phyloP scores from a whole-genome alignment of 2,888 invertebrate species.

The Eupeodes luniger region DNA sequence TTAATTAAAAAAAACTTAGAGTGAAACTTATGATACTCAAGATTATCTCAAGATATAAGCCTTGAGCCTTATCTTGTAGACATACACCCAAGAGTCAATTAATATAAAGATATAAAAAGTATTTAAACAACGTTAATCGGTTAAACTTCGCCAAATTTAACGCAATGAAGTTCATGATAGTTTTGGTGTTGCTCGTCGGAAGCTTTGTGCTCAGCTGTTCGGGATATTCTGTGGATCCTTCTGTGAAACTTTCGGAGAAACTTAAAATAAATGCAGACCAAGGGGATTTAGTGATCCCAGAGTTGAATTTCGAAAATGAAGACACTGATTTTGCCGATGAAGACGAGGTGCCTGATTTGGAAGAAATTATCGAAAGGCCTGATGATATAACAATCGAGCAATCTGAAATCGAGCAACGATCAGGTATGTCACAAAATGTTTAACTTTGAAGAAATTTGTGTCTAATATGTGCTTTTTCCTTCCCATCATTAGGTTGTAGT shows the following conservation, averaged over 20 bases:
- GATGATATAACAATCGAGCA: conserved; percentile 5
- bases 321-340: background rate
- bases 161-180: conserved; percentile 46
- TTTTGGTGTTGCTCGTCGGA: conserved; percentile 54
- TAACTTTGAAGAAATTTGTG: background rate
- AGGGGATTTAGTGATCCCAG: background rate
- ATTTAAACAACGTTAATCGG: conserved; percentile 10
- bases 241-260: background rate
- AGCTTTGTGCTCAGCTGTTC: conserved; percentile 51
- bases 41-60: conserved; percentile 30
- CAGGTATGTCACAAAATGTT: background rate
- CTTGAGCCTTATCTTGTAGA: conserved; percentile 11
- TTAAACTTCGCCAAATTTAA: background rate
- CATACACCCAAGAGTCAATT: background rate
- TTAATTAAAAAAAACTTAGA: background rate
- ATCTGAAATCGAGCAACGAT: background rate
- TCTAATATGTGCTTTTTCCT: background rate
- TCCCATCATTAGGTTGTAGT: conserved; percentile 42
- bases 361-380: conserved; percentile 27
- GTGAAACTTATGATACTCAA: conserved; percentile 4
- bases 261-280: background rate
- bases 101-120: background rate
- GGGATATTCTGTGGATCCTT: conserved; percentile 2
- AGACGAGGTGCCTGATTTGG: conserved; percentile 18
- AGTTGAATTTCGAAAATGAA: background rate